These are phyloP conservation scores for Dasyurus viverrinus DNA, from an alignment of 2,113 vertebrate species.

Conservation along the genomic window DNA sequence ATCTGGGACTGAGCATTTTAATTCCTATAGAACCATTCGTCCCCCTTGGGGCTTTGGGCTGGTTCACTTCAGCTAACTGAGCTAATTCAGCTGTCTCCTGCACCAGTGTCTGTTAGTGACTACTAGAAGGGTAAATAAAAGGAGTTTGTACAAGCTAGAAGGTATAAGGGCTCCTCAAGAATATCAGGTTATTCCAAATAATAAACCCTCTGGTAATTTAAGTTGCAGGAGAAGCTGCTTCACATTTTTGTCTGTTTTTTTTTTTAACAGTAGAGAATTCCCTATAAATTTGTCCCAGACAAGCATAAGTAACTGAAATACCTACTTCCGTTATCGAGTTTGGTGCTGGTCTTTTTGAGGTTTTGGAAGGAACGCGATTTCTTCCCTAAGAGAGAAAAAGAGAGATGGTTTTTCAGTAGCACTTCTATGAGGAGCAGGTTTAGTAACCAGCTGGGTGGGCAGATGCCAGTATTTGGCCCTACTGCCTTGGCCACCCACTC, in stretches of 20 bases:
- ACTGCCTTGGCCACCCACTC: neutral
- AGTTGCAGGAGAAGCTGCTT: neutral
- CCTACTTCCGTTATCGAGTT: neutral
- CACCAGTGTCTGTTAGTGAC: neutral
- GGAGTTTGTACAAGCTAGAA: neutral
- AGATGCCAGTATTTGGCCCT: neutral
- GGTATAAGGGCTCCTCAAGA: neutral
- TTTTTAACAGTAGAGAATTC: neutral
- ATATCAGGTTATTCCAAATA: neutral
- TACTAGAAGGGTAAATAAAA: neutral
- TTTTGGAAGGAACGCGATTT: neutral
- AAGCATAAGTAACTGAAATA: neutral
- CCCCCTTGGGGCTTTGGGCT: neutral
- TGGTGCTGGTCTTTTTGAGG: neutral
- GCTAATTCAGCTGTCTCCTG: neutral
- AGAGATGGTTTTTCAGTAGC: neutral
- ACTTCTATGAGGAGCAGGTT: neutral
- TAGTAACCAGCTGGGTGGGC: neutral
- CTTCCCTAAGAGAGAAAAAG: neutral
- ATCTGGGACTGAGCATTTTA: neutral
- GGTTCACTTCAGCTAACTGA: neutral
- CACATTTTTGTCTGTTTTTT: neutral
- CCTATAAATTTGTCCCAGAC: neutral
- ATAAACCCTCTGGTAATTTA: neutral
- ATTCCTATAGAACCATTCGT: neutral